phyloP scores from a whole-genome alignment of 2,113 vertebrate genomes.

The Bambusicola thoracicus region DNA sequence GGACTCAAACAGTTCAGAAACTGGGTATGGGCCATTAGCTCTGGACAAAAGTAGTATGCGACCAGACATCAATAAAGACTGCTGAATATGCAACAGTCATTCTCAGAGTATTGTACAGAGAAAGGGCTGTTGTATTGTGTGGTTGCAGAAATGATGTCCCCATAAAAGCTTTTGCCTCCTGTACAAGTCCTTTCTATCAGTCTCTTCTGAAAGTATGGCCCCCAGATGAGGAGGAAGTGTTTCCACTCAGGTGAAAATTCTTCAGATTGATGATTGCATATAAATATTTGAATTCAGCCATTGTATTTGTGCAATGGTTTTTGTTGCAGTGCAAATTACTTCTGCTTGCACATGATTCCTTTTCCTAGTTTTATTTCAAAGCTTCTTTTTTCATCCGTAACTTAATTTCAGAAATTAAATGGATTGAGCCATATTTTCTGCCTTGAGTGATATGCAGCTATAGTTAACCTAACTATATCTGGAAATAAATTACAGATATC shows the following conservation, averaged over 20 bases:
- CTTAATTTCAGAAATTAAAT: background rate
- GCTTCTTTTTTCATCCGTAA: background rate
- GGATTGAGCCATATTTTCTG: background rate
- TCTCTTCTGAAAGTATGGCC: background rate
- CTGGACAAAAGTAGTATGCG: background rate
- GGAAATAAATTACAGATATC: background rate
- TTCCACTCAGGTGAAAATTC: background rate
- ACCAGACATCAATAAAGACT: background rate
- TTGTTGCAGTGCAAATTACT: background rate
- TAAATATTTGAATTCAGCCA: background rate
- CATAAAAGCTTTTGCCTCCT: background rate
- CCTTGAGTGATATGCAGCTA: background rate
- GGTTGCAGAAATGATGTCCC: rapidly evolving
- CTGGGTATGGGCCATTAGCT: background rate
- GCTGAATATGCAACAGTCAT: background rate
- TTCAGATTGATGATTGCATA: background rate
- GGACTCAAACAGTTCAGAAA: background rate
- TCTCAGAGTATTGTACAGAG: background rate
- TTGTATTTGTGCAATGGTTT: background rate
- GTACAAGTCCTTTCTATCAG: background rate
- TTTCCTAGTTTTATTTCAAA: background rate
- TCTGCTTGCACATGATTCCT: background rate
- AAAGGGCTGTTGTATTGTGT: background rate
- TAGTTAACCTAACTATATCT: background rate
- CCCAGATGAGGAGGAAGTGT: background rate